These are phyloP conservation scores for Trematocara unimaculatum DNA, from an alignment of 2,113 vertebrate species.

Conservation along the genomic window DNA sequence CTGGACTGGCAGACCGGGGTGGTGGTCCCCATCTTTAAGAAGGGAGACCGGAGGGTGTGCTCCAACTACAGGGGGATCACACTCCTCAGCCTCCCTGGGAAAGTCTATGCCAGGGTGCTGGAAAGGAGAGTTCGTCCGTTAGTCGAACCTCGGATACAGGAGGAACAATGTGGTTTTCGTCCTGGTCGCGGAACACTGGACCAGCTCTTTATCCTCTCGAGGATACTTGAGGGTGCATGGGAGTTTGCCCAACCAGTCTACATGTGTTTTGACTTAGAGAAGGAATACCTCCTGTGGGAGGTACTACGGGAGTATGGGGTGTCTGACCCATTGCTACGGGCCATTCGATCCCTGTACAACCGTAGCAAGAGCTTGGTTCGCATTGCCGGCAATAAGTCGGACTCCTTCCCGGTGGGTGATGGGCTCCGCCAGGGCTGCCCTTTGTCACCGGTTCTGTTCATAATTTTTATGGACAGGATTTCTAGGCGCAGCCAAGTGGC, in stretches of 20 bases:
- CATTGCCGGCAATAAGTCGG: too few relatives aligned
- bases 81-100: neutral
- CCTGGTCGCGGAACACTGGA: neutral
- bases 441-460: too few relatives aligned
- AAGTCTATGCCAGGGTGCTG: neutral
- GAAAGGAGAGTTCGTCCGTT: neutral
- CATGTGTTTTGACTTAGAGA: accelerated
- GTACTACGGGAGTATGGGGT: too few relatives aligned
- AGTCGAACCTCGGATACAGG: neutral
- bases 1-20: neutral
- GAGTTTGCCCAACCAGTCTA: neutral
- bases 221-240: neutral
- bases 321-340: too few relatives aligned
- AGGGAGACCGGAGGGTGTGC: neutral
- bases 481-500: too few relatives aligned
- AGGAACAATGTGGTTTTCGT: neutral
- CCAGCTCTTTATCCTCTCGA: neutral
- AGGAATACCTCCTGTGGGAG: neutral
- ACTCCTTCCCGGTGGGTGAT: too few relatives aligned
- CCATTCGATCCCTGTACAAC: too few relatives aligned
- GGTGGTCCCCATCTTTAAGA: neutral
- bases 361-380: too few relatives aligned
- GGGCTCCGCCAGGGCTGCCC: too few relatives aligned
- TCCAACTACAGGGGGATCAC: neutral
- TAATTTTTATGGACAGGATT: too few relatives aligned